Base-by-base conservation (phyloP, 2,888 invertebrate species). In the Syrista parreyssii region DNA sequence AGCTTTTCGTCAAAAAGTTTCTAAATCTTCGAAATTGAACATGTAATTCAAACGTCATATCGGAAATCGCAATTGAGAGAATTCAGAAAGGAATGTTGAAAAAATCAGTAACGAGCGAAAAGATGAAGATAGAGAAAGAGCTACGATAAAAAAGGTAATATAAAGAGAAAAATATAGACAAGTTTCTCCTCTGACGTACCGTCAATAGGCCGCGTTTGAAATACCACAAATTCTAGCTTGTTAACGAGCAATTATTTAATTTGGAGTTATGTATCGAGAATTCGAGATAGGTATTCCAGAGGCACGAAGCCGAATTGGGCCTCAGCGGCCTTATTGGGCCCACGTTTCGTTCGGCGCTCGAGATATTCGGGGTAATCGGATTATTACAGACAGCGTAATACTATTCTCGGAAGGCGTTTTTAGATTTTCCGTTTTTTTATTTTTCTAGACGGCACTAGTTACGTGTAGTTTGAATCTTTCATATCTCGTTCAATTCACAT, bases 351-450 rank as follows among this genome's bases (percentile, higher is more conserved):
- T 81, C 82, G 80, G 74, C 40, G 71, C 69, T 71, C 69, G 40
- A 40, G 69, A 75, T 81, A 80, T 81, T 81, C 76, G 81, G 69
- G 77, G 75, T 86, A 84, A 86, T 84, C 84, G 83, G 85, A 86
- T 86, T 85, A 84, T 55, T 84, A 83, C 85, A 82, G 82, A 79
- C 83, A 82, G 84, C 83, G 85, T 86, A 86, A 87, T 86, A 86
- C 85, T 86, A 85, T 86, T 83, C 84, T 79, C 81, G 75, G 75
- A 76, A 81, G 79, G 79, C 79, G 80, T 79, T 75, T 78, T 78
- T 78, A 80, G 77, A 77, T 79, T 81, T 81, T 82, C 82, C 79
- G 79, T 82, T 82, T 76, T 79, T 80, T 75, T 83, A 55, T 55
- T 55, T 55, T 23, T 55, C 55, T 23, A 23, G 55, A 23, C 9